phyloP scores from a whole-genome alignment of 2,797 vertebrate species.

The Cottoperca gobio region DNA sequence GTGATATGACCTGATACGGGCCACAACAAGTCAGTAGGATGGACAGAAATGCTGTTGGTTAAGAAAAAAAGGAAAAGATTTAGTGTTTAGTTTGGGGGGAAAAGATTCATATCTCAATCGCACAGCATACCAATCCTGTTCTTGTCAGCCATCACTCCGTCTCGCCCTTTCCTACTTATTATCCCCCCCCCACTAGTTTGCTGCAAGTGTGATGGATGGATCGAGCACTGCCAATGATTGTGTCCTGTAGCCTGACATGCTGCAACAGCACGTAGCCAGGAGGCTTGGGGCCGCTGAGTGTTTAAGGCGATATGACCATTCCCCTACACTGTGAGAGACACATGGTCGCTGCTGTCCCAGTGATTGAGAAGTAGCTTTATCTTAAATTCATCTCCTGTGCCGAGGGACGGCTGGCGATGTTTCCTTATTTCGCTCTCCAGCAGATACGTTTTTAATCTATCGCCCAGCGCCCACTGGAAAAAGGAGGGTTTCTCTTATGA shows the following conservation, averaged over 20 bases:
- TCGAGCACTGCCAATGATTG: conserved; percentile 49
- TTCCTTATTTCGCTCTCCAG: conserved; percentile 59
- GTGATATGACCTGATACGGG: conserved; percentile 13
- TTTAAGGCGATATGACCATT: conserved; percentile 27
- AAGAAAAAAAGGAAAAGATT: conserved; percentile 11
- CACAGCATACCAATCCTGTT: conserved; percentile 17
- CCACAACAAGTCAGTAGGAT: conserved; percentile 8
- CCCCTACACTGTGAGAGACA: conserved; percentile 23
- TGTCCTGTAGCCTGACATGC: conserved; percentile 46
- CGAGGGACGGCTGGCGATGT: conserved; percentile 14
- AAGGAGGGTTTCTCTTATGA: conserved; percentile 54
- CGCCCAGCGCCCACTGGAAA: conserved; percentile 52
- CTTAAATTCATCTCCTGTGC: conserved; percentile 70
- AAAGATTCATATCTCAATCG: conserved; percentile 37
- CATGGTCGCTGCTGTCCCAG: conserved; percentile 24
- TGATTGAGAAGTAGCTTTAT: conserved; percentile 73
- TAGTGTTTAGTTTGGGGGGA: neutral
- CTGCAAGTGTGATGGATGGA: conserved; percentile 59
- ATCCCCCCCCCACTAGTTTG: conserved; percentile 19
- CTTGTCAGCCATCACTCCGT: conserved; percentile 36
- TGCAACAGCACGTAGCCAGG: conserved; percentile 12
- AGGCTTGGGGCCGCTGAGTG: neutral
- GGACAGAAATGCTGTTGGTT: conserved; percentile 24
- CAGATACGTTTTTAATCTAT: conserved; percentile 75
- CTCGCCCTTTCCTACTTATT: neutral